Percentiles rank a stretch among this genome's conserved stretches.
Evolutionary conservation across 92 coral and sea anemone genomes (phyloP).

Genomic region (Muricea muricata): DNA sequence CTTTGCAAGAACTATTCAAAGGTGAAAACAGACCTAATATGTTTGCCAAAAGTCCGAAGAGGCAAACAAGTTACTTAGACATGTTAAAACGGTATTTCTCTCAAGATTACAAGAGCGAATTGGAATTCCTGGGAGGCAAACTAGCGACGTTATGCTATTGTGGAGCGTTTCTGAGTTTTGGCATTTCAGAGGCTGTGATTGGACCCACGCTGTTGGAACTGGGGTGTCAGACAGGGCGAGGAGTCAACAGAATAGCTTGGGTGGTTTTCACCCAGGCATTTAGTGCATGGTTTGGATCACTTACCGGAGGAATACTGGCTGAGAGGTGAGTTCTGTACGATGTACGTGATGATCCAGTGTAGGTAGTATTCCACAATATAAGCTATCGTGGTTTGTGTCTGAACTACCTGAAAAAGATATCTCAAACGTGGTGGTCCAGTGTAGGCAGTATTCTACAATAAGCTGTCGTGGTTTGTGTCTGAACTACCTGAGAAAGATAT

Average conservation of each 20-base stretch:
- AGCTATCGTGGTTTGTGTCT: neutral
- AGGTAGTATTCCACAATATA: neutral
- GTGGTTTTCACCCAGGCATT: conserved; percentile 91
- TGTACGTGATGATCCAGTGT: neutral
- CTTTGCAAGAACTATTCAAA: conserved; percentile 89
- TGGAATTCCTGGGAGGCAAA: conserved; percentile 82
- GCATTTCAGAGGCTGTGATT: conserved; percentile 93
- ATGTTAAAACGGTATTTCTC: conserved; percentile 55
- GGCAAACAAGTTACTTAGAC: conserved; percentile 72
- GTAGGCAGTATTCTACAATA: neutral
- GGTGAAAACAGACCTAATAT: conserved; percentile 92
- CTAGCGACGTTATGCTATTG: conserved; percentile 91
- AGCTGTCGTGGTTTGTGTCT: no score
- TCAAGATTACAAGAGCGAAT: conserved; percentile 85
- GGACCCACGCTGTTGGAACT: conserved; percentile 97
- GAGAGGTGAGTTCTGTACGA: conserved; percentile 74
- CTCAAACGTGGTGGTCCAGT: neutral
- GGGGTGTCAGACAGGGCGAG: conserved; percentile 84
- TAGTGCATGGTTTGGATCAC: conserved; percentile 92
- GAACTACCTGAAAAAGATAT: neutral
- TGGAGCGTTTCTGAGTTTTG: conserved; percentile 92
- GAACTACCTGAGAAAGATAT: no score
- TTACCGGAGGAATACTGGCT: conserved; percentile 87
- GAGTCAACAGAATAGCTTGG: conserved; percentile 87
- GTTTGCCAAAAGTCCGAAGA: conserved; percentile 83